Evolutionary conservation across 2,888 invertebrate genomes (phyloP).

Genomic region (Andrena haemorrhoa): DNA sequence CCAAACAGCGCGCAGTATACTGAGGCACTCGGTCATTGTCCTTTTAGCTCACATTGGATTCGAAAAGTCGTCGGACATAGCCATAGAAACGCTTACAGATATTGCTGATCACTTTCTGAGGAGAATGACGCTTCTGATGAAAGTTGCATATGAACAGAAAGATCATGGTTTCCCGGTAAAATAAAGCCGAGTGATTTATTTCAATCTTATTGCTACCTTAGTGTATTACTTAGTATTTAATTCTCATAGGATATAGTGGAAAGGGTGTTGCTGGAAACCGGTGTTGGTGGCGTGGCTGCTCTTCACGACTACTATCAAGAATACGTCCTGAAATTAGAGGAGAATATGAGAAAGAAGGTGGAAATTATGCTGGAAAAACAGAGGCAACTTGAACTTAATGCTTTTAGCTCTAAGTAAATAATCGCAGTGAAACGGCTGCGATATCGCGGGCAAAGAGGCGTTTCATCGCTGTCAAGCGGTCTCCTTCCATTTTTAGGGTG

Average conservation of each 20-base stretch:
- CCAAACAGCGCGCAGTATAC: conserved; percentile 78
- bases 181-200: conserved; percentile 25
- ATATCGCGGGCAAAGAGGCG: background rate
- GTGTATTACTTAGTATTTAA: background rate
- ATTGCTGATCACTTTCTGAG: conserved; percentile 85
- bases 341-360: conserved; percentile 77
- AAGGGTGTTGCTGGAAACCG: conserved; percentile 87
- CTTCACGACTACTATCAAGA: conserved; percentile 88
- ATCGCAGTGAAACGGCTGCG: conserved; percentile 4
- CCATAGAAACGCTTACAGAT: conserved; percentile 85
- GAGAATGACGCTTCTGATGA: conserved; percentile 85
- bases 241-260: conserved; percentile 87
- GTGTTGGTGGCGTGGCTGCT: conserved; percentile 87
- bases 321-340: conserved; percentile 79
- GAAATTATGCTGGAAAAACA: conserved; percentile 80
- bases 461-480: conserved; percentile 20
- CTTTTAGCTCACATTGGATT: conserved; percentile 86
- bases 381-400: conserved; percentile 76
- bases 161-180: conserved; percentile 86
- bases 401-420: conserved; percentile 76
- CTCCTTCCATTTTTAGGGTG: conserved; percentile 73
- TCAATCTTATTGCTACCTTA: background rate
- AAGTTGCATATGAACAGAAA: conserved; percentile 86
- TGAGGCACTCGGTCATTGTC: conserved; percentile 85
- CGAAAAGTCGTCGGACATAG: conserved; percentile 86